phyloP scores from a whole-genome alignment of 1,140 invertebrate species.

The Ectropis grisescens region DNA sequence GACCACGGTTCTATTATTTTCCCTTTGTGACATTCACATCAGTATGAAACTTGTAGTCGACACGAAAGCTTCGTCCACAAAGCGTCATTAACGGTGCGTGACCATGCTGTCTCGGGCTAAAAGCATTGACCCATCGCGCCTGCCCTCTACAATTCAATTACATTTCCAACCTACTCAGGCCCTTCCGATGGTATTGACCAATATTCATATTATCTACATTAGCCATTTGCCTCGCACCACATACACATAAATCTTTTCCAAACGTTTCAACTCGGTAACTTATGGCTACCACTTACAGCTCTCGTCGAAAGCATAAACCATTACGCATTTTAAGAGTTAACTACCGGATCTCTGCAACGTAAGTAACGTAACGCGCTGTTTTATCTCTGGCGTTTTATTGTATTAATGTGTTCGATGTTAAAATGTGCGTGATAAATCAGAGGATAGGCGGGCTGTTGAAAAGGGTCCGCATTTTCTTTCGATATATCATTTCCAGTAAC shows the following conservation, averaged over 20 bases:
- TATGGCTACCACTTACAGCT: conserved; percentile 1
- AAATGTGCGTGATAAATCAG: conserved; percentile 19
- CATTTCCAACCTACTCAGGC: no score
- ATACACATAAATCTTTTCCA: neutral
- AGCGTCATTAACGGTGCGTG: conserved; percentile 17
- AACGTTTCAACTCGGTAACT: neutral
- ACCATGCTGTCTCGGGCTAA: conserved; percentile 13
- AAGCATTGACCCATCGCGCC: conserved; percentile 13
- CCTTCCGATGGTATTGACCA: no score
- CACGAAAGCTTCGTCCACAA: conserved; percentile 10
- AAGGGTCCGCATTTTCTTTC: conserved; percentile 1
- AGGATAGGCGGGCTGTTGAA: conserved; percentile 3
- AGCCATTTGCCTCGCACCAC: neutral
- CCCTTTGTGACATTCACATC: neutral
- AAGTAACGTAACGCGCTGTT: conserved; percentile 32
- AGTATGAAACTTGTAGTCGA: neutral
- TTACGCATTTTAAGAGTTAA: conserved; percentile 15
- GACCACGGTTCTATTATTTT: no score
- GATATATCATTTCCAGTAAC: conserved; percentile 45
- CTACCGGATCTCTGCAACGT: conserved; percentile 25
- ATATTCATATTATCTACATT: conserved; percentile 1
- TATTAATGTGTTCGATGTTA: conserved; percentile 9
- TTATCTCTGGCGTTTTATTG: conserved; percentile 10
- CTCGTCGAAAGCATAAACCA: conserved; percentile 9
- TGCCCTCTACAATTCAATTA: conserved; percentile 11